Base-by-base conservation (phyloP, 2,888 invertebrate genomes). In the Thera britannica region DNA sequence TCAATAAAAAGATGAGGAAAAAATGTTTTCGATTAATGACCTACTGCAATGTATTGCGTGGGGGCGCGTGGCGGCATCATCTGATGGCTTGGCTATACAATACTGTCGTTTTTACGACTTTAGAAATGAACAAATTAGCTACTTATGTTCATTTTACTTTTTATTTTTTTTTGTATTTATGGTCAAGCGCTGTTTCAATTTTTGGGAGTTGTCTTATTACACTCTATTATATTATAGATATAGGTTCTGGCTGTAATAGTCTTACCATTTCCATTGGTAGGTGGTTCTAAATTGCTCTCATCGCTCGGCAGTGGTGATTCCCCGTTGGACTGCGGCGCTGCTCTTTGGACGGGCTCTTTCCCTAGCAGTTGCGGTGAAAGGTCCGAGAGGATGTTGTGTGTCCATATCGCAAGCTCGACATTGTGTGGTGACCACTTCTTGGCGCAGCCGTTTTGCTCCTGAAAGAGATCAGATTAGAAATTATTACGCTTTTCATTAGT, bases 391-490 rank as follows among this genome's bases (percentile, higher is more conserved):
- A 98, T 96, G 87, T 97, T 97, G 90, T 98, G 98, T 67, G 98
- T 97, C 98, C 98, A 99, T 80, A 99, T 89, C 56, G 98, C 97
- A 83, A 98, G 90, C 90, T 99, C 98, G 66, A 98, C 98, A 93
- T 95, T 95, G 90, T 96, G 96, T 49, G 96, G 96, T 9, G 95
- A 95, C 96, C 96, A 96, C 80, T 94, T 94, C 75, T 95, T 95
- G 77, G 88, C 95, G 70, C 94, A 93, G 75, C 94, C 93, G 80
- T 95, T 94, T 89, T 90, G 90, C 83, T 93, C 93, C 93, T 93
- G 73, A 23, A 71, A 78, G 2, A 12, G 38, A 12, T 12, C 11
- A 5, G 8, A 52, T 60, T 60, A 52, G 36, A 61, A 52, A 9
- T 9, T 8, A 52, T 8, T 8, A 6, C 34, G 8, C 6, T 52